Percentiles rank a stretch among this genome's conserved stretches.
Evolutionary conservation across 1,140 invertebrate genomes (phyloP).

Genomic region (Cataglyphis hispanica): DNA sequence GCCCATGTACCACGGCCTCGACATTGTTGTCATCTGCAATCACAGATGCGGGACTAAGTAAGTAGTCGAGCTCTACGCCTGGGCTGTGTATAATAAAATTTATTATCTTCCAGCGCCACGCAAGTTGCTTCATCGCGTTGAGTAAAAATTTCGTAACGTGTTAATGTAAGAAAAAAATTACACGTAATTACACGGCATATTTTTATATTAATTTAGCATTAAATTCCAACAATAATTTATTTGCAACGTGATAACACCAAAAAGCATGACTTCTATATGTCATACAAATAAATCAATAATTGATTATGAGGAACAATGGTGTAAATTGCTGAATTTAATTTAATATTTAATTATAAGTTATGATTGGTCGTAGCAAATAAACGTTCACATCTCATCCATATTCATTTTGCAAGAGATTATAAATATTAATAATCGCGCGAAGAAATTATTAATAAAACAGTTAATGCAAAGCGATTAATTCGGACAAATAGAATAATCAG

Average conservation of each 20-base stretch:
- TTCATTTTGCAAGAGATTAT: not conserved
- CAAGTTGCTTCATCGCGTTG: not conserved
- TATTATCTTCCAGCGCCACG: conserved; percentile 26
- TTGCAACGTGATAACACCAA: not conserved
- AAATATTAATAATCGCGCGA: not conserved
- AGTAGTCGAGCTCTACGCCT: conserved; percentile 22
- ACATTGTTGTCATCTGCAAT: conserved; percentile 82
- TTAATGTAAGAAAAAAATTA: not conserved
- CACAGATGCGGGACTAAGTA: conserved; percentile 51
- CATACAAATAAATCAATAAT: not conserved
- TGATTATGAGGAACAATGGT: not conserved
- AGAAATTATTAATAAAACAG: not conserved
- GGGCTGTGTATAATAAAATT: not conserved
- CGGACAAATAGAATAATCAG: not conserved
- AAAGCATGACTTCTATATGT: not conserved
- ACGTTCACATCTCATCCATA: not conserved
- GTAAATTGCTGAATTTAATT: conserved; percentile 6
- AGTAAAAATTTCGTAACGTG: conserved; percentile 25
- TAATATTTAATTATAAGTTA: conserved; percentile 3
- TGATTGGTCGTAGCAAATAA: not conserved
- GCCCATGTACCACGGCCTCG: conserved; percentile 77
- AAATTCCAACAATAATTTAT: not conserved
- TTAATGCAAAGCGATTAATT: not conserved
- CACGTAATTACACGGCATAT: not conserved
- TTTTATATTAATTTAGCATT: conserved; percentile 5